Base-by-base conservation (phyloP, 2,888 invertebrate species). In the Tenthredo livida region DNA sequence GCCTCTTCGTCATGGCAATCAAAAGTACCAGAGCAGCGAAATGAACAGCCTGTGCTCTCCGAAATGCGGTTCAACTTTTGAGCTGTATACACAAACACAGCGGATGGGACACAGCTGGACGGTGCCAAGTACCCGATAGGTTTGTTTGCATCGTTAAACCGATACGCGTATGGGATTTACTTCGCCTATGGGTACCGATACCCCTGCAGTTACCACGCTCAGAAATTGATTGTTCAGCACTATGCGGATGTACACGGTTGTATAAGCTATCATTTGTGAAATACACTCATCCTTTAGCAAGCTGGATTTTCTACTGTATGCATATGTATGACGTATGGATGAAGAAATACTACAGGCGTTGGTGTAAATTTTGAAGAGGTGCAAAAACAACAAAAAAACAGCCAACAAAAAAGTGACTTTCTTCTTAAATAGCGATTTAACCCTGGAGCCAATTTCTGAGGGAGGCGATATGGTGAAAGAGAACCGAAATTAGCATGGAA, bases 51-150 rank as follows among this genome's bases (percentile, higher is more conserved):
- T 37, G 40, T 40, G 15, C 17, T 61, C 43, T 25, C 40, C 61
- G 40, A 29, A 61, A 80, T 61, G n/a, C n/a, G 80, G 80, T 40
- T 80, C 43, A 80, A 80, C 80, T 80, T 80, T 80, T 80, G 37
- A 80, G 80, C 80, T 61, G 37, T 40, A 37, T 40, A 37, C 15
- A 80, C 80, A 61, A 80, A 80, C 58, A 78, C 6, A n/a, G 21
- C 37, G 21, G 21, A 21, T 21, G 37, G 80, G 40, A 58, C 58
- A 43, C 80, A 80, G 78, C 58, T 80, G 78, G 61, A 61, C 58
- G 54, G 33, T 21, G 58, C 58, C 17, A 58, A 80, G 61, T 25
- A 80, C 58, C 12, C 77, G 77, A 50, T 77, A 54, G 50, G 77
- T 33, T 77, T 73, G 72, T 73, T 73, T 43, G 72, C 43, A 17